Base-by-base conservation (phyloP, 2,113 vertebrate genomes). In the Notarius quadriscutis region DNA sequence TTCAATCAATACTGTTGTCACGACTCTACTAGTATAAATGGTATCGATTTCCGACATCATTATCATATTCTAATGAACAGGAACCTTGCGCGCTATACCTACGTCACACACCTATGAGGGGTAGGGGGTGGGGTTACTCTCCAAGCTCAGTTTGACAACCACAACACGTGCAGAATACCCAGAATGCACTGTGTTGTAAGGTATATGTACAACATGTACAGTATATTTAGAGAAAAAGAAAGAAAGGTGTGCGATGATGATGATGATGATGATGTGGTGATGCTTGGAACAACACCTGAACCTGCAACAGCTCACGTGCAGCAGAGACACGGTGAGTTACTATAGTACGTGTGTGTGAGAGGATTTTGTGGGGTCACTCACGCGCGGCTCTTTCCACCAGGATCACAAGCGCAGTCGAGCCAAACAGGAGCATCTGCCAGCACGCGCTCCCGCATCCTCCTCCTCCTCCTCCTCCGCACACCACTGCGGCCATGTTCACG, bases 401-500 rank as follows among this genome's bases (percentile, higher is more conserved):
- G 84, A 95, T 94, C 30, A 96, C 92, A 88, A 96, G 92, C 90
- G 93, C 95, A 85, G 95, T 94, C 87, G 80, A 93, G 71, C 91
- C 94, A 91, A 96, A 91, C 83, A 96, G 94, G 41, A 87, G 78
- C 89, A 94, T 93, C 89, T 95, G 95, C 93, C 94, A 96, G 91
- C 94, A 93, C 27, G 94, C 94, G 27, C 92, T 91, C 94, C 94
- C 94, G 91, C 95, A 93, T 25, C 93, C 92, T 84, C 86, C 85
- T 58, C 74, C 34, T 18, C 93, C 93, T 77, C 85, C 84, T 91
- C 95, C 93, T 91, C 83, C 77, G 57, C 74, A 82, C 51, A 57
- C 50, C 53, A 62, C 78, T 60, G 86, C 84, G 17, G 89, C 86
- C 89, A 89, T 89, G 77, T 84, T 72, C 86, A 50, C 81, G 18